Percentiles rank a stretch among this genome's conserved stretches.
These are phyloP conservation scores for Alentia gelatinosa DNA, from an alignment of 2,888 invertebrate species.

Conservation along the genomic window DNA sequence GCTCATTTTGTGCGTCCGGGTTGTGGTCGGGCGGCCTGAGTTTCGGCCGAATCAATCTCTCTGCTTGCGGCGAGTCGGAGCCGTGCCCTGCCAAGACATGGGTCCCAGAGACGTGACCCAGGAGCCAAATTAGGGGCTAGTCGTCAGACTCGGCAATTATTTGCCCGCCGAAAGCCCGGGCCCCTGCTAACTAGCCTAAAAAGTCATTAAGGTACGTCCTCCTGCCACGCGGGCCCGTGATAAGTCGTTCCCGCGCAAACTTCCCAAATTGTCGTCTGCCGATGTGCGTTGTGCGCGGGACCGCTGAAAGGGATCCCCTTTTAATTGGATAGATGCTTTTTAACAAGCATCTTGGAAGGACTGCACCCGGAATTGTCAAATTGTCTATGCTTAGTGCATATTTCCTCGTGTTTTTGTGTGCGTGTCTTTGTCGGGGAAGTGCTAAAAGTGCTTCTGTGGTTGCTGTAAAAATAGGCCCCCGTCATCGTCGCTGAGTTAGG, in stretches of 20 bases:
- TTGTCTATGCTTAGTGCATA: neutral
- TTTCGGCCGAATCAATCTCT: constrained; percentile 9
- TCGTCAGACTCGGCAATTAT: constrained; percentile 25
- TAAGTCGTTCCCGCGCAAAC: neutral
- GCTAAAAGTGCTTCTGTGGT: neutral
- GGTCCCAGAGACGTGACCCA: constrained; percentile 14
- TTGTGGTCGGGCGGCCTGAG: neutral
- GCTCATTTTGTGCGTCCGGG: neutral
- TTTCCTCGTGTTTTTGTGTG: neutral
- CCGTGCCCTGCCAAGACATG: neutral
- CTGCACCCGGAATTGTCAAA: neutral
- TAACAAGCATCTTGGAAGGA: neutral
- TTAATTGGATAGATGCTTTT: constrained; percentile 20
- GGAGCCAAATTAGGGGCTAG: constrained; percentile 37
- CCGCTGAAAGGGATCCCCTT: neutral
- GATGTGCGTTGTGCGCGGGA: neutral
- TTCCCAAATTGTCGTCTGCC: constrained; percentile 21
- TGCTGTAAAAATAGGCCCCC: neutral
- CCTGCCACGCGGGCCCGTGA: neutral
- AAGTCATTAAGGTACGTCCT: constrained; percentile 36
- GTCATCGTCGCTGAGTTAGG: neutral
- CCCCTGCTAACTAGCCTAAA: constrained; percentile 12
- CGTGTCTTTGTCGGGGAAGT: neutral
- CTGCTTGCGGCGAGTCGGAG: neutral
- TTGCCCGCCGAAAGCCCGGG: neutral